phyloP scores from a whole-genome alignment of 2,113 vertebrate species.

The Coptodon bakossiorum region DNA sequence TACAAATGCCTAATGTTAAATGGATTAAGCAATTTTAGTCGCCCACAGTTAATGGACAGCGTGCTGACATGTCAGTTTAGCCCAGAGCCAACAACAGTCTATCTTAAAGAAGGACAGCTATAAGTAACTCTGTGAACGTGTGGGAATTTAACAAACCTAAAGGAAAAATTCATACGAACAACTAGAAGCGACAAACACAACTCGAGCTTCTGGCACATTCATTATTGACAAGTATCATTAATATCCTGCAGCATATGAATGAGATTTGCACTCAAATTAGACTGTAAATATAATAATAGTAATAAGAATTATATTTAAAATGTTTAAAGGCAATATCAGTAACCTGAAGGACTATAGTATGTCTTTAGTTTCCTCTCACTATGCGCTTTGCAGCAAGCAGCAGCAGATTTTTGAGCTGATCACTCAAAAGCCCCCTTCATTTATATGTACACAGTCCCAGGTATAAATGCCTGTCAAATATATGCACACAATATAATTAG shows the following conservation, averaged over 20 bases:
- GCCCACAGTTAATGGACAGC: background rate
- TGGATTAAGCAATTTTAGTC: background rate
- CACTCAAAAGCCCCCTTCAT: background rate
- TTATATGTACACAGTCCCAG: background rate
- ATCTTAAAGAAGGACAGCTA: background rate
- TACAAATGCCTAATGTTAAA: background rate
- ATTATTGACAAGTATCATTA: background rate
- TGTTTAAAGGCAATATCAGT: background rate
- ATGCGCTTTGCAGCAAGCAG: background rate
- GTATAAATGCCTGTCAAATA: background rate
- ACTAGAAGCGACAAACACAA: background rate
- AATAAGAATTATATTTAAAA: background rate
- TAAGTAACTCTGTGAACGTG: background rate
- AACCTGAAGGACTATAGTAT: background rate
- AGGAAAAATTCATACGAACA: background rate
- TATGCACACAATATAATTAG: background rate
- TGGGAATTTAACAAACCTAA: background rate
- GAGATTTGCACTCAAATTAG: background rate
- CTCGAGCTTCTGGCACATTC: background rate
- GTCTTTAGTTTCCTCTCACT: background rate
- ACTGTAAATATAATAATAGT: background rate
- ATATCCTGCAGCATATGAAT: background rate
- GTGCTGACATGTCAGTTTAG: background rate
- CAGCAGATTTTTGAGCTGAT: background rate
- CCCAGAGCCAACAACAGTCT: background rate